A percentile compares a stretch with the other conserved stretches of the same genome.
Conservation (phyloP, 2,888 invertebrate genomes). For the Schrankia costaestrigalis region DNA sequence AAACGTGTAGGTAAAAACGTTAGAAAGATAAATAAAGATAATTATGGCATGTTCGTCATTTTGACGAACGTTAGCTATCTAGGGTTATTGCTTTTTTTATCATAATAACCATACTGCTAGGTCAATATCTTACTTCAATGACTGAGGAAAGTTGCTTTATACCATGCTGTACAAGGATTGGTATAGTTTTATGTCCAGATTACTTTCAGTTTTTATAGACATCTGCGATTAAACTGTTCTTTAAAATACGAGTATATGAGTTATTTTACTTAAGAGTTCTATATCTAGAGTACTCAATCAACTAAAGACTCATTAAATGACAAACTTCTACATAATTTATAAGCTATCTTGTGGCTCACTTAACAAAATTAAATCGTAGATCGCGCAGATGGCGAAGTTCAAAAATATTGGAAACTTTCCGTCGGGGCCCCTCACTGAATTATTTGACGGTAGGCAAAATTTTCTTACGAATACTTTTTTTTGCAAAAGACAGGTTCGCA, state of each 20-base stretch:
- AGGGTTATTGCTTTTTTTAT: too few species aligned
- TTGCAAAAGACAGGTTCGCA: slow-evolving; percentile 23
- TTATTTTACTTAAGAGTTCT: background rate
- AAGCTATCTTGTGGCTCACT: slow-evolving; percentile 50
- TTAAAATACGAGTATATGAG: background rate
- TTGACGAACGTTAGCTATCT: too few species aligned
- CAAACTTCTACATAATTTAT: slow-evolving; percentile 46
- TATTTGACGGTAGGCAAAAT: slow-evolving; percentile 14
- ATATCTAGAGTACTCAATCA: slow-evolving; percentile 8
- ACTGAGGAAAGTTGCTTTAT: too few species aligned
- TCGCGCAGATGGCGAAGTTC: slow-evolving; percentile 45
- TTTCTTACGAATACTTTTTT: slow-evolving; percentile 30
- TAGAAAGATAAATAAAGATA: too few species aligned
- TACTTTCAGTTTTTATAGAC: too few species aligned
- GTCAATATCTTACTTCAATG: too few species aligned
- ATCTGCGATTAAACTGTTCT: too few species aligned
- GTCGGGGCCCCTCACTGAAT: slow-evolving; percentile 10
- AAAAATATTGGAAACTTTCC: slow-evolving; percentile 51
- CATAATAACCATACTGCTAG: too few species aligned
- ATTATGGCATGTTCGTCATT: too few species aligned
- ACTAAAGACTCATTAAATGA: slow-evolving; percentile 18
- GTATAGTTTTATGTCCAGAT: too few species aligned
- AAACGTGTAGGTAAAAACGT: too few species aligned
- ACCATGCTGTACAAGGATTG: too few species aligned
- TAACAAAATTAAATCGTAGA: slow-evolving; percentile 58